A percentile compares a stretch with the other conserved stretches of the same genome.
Evolutionary conservation across 2,797 vertebrate species (phyloP).

Genomic region (Gobio occitaniae): DNA sequence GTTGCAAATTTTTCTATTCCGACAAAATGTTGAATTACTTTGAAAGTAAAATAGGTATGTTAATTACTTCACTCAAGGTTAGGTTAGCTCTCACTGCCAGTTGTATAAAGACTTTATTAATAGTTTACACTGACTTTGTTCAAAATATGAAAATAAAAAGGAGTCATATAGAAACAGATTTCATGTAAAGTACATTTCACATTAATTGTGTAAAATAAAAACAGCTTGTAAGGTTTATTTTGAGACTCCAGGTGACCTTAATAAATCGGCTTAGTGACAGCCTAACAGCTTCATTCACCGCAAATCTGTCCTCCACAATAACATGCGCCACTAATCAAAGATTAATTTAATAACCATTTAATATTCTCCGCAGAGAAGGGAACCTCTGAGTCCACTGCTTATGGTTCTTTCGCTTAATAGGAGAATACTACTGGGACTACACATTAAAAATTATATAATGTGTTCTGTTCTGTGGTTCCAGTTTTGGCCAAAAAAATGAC

Average conservation of each 20-base stretch:
- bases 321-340: conserved; percentile 83
- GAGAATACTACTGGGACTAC: conserved; percentile 76
- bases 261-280: conserved; percentile 83
- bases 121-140: not conserved
- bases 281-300: conserved; percentile 80
- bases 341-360: conserved; percentile 88
- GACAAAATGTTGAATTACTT: conserved; percentile 3
- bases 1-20: not conserved
- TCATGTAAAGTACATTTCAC: conserved; percentile 70
- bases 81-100: not conserved
- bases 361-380: conserved; percentile 80
- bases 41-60: not conserved
- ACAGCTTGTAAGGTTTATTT: conserved; percentile 84
- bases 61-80: not conserved
- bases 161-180: conserved; percentile 65
- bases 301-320: conserved; percentile 86
- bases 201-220: conserved; percentile 80
- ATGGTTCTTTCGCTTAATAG: conserved; percentile 75
- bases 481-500: conserved; percentile 38
- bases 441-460: conserved; percentile 84
- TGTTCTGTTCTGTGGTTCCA: conserved; percentile 75
- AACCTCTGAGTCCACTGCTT: conserved; percentile 71
- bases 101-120: not conserved
- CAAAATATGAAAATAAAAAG: conserved; percentile 7
- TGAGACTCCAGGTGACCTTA: conserved; percentile 80